Evolutionary conservation across 1,140 invertebrate genomes (phyloP).

Genomic region (Sycophila sp.): DNA sequence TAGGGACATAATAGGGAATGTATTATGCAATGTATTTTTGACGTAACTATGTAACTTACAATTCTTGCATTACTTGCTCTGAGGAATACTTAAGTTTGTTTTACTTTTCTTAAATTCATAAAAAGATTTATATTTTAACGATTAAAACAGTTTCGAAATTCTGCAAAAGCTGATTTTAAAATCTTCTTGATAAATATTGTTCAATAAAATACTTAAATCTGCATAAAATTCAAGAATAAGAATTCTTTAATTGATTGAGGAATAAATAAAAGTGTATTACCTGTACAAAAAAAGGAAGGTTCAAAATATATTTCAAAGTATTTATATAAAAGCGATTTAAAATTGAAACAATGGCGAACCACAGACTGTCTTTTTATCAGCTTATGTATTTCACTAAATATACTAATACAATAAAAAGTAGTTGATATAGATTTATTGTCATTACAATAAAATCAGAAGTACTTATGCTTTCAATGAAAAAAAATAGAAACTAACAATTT

Average conservation of each 20-base stretch:
- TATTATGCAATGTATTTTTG: slow-evolving; percentile 34
- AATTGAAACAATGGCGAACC: slow-evolving; percentile 20
- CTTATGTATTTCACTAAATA: neutral
- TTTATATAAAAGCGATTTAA: slow-evolving; percentile 6
- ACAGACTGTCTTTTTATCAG: slow-evolving; percentile 5
- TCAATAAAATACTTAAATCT: slow-evolving; percentile 6
- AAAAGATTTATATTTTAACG: neutral
- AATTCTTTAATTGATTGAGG: neutral
- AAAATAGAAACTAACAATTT: neutral
- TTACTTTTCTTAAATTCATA: neutral
- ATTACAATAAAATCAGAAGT: neutral
- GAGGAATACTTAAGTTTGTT: neutral
- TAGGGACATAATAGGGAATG: slow-evolving; percentile 35
- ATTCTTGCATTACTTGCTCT: neutral
- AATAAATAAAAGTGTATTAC: slow-evolving; percentile 19
- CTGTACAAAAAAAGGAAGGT: slow-evolving; percentile 27
- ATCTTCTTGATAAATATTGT: neutral
- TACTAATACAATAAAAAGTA: neutral
- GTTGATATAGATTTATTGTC: slow-evolving; percentile 1
- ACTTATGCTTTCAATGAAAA: neutral
- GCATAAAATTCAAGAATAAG: slow-evolving; percentile 4
- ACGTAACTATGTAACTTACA: slow-evolving; percentile 26
- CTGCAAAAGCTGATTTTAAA: neutral
- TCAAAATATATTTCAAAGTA: slow-evolving; percentile 3
- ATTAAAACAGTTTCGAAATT: neutral